Percentiles rank a stretch among this genome's conserved stretches.
Conservation (phyloP, 2,888 invertebrate genomes). For the Pandemis heparana region DNA sequence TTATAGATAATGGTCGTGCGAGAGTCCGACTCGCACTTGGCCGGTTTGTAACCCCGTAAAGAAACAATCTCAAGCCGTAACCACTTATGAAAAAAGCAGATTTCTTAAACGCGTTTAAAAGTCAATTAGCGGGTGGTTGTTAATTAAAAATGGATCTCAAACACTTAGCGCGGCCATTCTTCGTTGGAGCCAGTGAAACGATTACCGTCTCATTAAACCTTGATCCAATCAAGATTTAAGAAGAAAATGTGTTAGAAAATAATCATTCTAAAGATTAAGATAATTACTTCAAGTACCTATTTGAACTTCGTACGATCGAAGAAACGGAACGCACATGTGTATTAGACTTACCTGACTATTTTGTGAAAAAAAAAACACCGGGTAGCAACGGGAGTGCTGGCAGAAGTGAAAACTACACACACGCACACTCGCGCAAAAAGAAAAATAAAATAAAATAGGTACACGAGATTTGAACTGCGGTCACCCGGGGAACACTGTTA, state of each 20-base stretch:
- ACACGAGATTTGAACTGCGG: too few species aligned
- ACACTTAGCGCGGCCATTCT: conserved; percentile 33
- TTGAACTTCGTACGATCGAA: too few species aligned
- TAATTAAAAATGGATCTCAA: conserved; percentile 42
- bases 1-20: too few species aligned
- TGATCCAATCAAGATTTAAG: conserved; percentile 11
- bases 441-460: too few species aligned
- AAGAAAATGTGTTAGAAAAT: conserved; percentile 6
- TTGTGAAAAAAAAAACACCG: too few species aligned
- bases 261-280: not conserved
- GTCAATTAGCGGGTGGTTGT: conserved; percentile 30
- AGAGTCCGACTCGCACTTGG: too few species aligned
- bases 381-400: too few species aligned
- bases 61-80: conserved; percentile 2
- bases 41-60: not conserved
- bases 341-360: too few species aligned
- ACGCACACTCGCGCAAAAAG: too few species aligned
- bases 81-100: conserved; percentile 31
- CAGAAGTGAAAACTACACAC: too few species aligned
- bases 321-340: too few species aligned
- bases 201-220: conserved; percentile 25
- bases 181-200: conserved; percentile 9
- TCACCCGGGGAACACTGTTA: too few species aligned
- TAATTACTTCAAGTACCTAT: not conserved
- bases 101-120: conserved; percentile 39